These are phyloP conservation scores for Hirtodrosophila duncani DNA, from an alignment of 2,888 invertebrate genomes.

Conservation along the genomic window DNA sequence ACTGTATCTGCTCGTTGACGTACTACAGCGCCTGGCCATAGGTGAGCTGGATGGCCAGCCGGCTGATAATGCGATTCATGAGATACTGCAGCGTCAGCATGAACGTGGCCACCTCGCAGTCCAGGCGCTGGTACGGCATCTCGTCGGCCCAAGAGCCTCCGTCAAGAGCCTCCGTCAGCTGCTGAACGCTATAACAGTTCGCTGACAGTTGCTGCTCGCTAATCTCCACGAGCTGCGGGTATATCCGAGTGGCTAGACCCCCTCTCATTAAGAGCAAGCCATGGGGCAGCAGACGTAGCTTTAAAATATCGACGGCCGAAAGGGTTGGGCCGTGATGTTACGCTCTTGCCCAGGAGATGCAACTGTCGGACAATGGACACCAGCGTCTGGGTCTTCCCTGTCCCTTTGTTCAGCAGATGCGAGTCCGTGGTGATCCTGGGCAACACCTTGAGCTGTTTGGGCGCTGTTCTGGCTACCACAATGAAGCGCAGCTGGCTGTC, in stretches of 20 bases:
- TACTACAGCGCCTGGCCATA: slow-evolving; percentile 87
- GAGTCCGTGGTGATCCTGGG: slow-evolving; percentile 84
- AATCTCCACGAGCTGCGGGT: slow-evolving; percentile 81
- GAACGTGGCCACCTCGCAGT: slow-evolving; percentile 81
- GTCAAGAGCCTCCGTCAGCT: slow-evolving; percentile 79
- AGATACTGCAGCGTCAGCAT: slow-evolving; percentile 92
- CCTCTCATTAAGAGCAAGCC: slow-evolving; percentile 82
- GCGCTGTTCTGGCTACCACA: slow-evolving; percentile 81
- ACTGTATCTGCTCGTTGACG: slow-evolving; percentile 83
- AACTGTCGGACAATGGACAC: slow-evolving; percentile 90
- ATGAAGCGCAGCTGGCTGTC: slow-evolving; percentile 83
- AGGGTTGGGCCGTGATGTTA: slow-evolving; percentile 96
- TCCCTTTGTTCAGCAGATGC: slow-evolving; percentile 92
- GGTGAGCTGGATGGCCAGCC: slow-evolving; percentile 89
- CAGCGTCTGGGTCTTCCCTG: slow-evolving; percentile 94
- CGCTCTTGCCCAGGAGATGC: slow-evolving; percentile 84
- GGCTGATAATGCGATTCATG: slow-evolving; percentile 92
- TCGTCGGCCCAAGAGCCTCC: slow-evolving; percentile 88
- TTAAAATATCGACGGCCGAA: slow-evolving; percentile 96
- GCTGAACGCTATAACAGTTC: slow-evolving; percentile 81
- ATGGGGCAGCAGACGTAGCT: slow-evolving; percentile 82
- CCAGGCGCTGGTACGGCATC: slow-evolving; percentile 90
- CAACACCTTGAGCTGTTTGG: slow-evolving; percentile 81
- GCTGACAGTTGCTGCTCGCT: slow-evolving; percentile 81
- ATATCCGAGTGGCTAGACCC: slow-evolving; percentile 83